These are phyloP conservation scores for Magallana ariakensis DNA, from an alignment of 1,140 invertebrate species.

Conservation along the genomic window DNA sequence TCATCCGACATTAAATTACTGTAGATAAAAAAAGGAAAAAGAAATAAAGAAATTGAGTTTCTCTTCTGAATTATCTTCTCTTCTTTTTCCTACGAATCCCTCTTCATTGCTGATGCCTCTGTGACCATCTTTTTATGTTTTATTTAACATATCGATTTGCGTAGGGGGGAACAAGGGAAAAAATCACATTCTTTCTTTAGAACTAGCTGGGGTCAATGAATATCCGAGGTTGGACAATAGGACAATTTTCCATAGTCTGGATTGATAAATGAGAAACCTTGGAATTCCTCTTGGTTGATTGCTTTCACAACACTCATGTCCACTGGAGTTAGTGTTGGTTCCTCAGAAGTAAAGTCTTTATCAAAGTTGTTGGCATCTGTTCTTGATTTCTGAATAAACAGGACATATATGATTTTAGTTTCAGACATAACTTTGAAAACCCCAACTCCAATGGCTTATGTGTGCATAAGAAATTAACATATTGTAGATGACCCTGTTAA, in stretches of 20 bases:
- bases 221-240: slow-evolving; percentile 50
- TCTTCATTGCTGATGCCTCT: neutral
- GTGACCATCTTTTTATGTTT: neutral
- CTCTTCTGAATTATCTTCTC: neutral
- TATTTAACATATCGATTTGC: neutral
- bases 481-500: too few species aligned
- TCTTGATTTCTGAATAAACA: slow-evolving; percentile 92
- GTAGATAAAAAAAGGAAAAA: neutral
- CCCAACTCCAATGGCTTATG: too few species aligned
- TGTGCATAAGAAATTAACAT: too few species aligned
- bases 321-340: slow-evolving; percentile 96
- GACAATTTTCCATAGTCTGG: slow-evolving; percentile 84
- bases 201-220: slow-evolving; percentile 52
- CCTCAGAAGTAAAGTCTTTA: slow-evolving; percentile 99
- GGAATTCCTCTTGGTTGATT: slow-evolving; percentile 99
- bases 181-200: slow-evolving; percentile 16
- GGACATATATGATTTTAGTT: neutral
- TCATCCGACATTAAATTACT: slow-evolving; percentile 10
- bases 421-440: neutral
- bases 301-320: slow-evolving; percentile 91
- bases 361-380: slow-evolving; percentile 99
- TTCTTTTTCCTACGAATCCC: neutral
- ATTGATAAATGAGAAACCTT: slow-evolving; percentile 98
- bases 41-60: neutral
- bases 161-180: neutral